Conservation (phyloP, 2,888 invertebrate species). For the Xanthorhoe spadicearia region DNA sequence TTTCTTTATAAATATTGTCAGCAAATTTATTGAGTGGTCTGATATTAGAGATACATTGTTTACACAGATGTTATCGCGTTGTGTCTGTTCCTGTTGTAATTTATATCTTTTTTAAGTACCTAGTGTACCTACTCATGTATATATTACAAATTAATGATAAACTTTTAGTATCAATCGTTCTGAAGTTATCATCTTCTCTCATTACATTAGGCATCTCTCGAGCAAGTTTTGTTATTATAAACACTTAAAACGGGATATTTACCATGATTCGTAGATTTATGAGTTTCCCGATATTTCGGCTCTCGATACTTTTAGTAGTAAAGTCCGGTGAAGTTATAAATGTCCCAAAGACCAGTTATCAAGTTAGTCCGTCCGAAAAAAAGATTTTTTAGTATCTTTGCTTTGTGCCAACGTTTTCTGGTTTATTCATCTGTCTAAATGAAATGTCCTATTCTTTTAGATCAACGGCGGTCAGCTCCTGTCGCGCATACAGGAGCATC, state of each 20-base stretch:
- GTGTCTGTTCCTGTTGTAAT: constrained; percentile 45
- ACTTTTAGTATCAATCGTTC: too few species aligned
- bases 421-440: constrained; percentile 15
- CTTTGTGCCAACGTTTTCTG: background rate
- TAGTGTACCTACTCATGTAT: background rate
- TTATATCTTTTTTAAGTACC: background rate
- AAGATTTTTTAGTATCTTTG: too few species aligned
- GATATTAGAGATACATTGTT: constrained; percentile 50
- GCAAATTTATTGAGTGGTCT: constrained; percentile 26
- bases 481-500: constrained; percentile 95
- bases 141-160: background rate
- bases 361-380: too few species aligned
- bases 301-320: too few species aligned
- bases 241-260: too few species aligned
- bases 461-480: constrained; percentile 97
- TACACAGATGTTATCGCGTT: constrained; percentile 48
- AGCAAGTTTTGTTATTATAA: background rate
- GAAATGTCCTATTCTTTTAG: constrained; percentile 66
- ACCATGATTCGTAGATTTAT: too few species aligned
- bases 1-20: constrained; percentile 18
- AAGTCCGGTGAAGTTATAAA: too few species aligned
- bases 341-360: too few species aligned
- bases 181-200: background rate
- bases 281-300: too few species aligned
- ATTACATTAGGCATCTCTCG: background rate